Evolutionary conservation across 2,113 vertebrate species (phyloP).

Genomic region (Perognathus longimembris): DNA sequence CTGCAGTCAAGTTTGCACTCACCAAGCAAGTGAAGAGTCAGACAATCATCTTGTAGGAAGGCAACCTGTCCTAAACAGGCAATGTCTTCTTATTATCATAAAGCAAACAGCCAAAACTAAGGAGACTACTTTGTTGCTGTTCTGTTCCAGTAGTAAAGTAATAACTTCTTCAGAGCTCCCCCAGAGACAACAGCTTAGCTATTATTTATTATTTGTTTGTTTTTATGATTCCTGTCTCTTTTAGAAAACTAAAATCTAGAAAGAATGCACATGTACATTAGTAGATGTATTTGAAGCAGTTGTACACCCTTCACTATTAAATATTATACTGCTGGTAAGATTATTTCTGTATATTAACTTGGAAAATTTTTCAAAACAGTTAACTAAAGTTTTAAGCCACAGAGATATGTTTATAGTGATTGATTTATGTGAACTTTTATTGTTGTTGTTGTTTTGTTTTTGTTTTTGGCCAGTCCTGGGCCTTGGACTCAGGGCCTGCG

Average conservation of each 20-base stretch:
- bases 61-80: too few relatives aligned
- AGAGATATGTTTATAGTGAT: conserved; percentile 25
- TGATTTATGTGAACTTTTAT: conserved; percentile 54
- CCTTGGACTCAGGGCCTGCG: too few relatives aligned
- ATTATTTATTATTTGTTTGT: not conserved
- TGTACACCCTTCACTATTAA: not conserved
- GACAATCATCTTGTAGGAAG: too few relatives aligned
- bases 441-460: too few relatives aligned
- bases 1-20: too few relatives aligned
- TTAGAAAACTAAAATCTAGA: conserved; percentile 15
- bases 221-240: not conserved
- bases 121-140: conserved; percentile 30
- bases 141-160: not conserved
- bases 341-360: conserved; percentile 27
- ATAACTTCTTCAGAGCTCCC: not conserved
- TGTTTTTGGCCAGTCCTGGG: too few relatives aligned
- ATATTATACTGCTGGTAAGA: conserved; percentile 35
- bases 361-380: conserved; percentile 37
- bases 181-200: too few relatives aligned
- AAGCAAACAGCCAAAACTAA: not conserved
- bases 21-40: too few relatives aligned
- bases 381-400: conserved; percentile 44
- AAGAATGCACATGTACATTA: conserved; percentile 20
- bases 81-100: too few relatives aligned
- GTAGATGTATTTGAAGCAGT: conserved; percentile 24